Evolutionary conservation across 2,888 invertebrate genomes (phyloP).

Genomic region (Lasioglossum leucozonium): DNA sequence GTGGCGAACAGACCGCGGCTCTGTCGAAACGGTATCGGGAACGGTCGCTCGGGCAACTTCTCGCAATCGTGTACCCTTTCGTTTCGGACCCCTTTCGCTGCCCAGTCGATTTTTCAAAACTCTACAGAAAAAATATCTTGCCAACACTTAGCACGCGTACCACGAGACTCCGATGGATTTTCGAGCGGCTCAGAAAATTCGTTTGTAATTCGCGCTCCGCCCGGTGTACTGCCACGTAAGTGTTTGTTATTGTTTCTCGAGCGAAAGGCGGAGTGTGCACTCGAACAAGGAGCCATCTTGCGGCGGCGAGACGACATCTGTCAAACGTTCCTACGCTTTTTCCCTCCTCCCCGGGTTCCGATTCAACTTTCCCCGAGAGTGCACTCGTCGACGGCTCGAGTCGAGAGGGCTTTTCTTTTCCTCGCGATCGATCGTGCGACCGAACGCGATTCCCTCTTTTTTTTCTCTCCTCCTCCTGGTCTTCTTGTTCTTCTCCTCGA

Average conservation of each 20-base stretch:
- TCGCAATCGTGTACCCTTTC: neutral
- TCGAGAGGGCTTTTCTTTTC: constrained; percentile 66
- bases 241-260: constrained; percentile 21
- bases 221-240: neutral
- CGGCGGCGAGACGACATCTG: constrained; percentile 48
- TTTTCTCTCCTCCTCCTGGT: constrained; percentile 24
- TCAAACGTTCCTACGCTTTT: constrained; percentile 46
- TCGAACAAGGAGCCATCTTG: constrained; percentile 9
- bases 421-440: constrained; percentile 72
- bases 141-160: too few species aligned
- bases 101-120: too few species aligned
- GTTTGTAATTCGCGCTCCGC: neutral
- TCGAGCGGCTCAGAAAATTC: neutral
- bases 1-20: neutral
- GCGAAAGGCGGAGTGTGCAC: neutral
- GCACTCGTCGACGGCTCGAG: constrained; percentile 45
- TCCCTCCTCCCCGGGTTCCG: neutral
- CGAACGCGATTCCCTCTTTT: constrained; percentile 60
- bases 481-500: neutral
- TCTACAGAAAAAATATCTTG: too few species aligned
- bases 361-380: constrained; percentile 42
- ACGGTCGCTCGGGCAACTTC: neutral
- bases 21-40: neutral
- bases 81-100: too few species aligned
- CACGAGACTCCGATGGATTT: neutral